Percentiles rank a stretch among this genome's conserved stretches.
Evolutionary conservation across 2,797 vertebrate species (phyloP).

Genomic region (Huso huso): DNA sequence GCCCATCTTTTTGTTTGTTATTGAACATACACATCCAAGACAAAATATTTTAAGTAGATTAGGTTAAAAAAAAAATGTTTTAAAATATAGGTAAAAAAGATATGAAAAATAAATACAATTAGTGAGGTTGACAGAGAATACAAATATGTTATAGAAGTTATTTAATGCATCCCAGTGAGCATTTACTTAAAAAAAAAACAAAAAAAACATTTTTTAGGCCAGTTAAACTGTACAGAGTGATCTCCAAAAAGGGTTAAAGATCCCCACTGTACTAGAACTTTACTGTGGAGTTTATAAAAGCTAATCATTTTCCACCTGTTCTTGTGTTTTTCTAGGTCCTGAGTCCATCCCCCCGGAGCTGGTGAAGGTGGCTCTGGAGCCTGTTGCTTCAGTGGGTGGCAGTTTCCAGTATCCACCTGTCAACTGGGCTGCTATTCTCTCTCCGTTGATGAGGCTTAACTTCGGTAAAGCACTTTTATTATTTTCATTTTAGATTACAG

Average conservation of each 20-base stretch:
- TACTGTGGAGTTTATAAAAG: background rate
- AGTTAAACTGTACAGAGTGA: too few species aligned
- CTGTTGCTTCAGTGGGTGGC: conserved; percentile 64
- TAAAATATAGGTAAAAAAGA: too few species aligned
- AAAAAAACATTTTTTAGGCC: too few species aligned
- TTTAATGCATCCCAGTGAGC: too few species aligned
- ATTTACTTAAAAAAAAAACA: too few species aligned
- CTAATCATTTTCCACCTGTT: conserved; percentile 2
- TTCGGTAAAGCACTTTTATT: conserved; percentile 55
- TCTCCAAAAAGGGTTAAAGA: background rate
- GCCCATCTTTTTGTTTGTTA: too few species aligned
- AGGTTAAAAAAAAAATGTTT: too few species aligned
- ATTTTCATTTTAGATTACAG: background rate
- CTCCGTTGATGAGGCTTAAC: conserved; percentile 83
- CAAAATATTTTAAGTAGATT: too few species aligned
- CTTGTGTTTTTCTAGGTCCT: conserved; percentile 58
- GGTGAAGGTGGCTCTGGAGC: conserved; percentile 62
- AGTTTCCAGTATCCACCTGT: conserved; percentile 81
- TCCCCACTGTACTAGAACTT: background rate
- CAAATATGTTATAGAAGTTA: too few species aligned
- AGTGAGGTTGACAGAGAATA: too few species aligned
- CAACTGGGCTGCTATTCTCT: conserved; percentile 83
- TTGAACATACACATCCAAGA: too few species aligned
- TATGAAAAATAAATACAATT: too few species aligned
- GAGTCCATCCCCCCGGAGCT: conserved; percentile 53